Base-by-base conservation (phyloP, 2,888 invertebrate genomes). In the Nemotelus pantherinus region DNA sequence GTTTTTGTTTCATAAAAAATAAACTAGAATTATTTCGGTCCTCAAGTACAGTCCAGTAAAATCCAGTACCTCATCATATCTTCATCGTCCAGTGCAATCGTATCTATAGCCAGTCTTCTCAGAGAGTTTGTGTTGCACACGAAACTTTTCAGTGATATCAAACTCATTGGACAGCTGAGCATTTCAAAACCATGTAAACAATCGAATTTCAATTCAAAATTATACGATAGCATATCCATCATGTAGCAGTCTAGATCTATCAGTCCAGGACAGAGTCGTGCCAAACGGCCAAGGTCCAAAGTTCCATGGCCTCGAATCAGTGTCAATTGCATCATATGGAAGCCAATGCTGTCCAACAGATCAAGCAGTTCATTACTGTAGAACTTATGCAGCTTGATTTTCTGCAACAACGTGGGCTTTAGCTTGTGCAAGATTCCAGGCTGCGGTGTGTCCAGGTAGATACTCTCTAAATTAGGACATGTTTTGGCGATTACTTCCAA, bases 111-210 rank as follows among this genome's bases (percentile, higher is more conserved):
- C 57, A 92, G 88, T 50, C 93, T 85, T 81, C 90, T 91, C 81
- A 90, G 89, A 6, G 91, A 87, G 63, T 88, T 90, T 3, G 91
- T 90, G 76, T 89, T 89, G 70, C 90, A 91, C 85, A 93, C 89
- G 44, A 93, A 85, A 81, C 89, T 90, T 83, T 90, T 92, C 4
- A 93, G 63, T 0, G 86, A 86, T 78, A 89, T 89, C 0, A 88
- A 87, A 77, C 89, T 86, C 10, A 92, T 86, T 75, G 92, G 90
- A 70, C 92, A 91, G 83, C 92, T 91, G 41, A 92, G 88, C 72
- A 93, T 90, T 84, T 93, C 92, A 67, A 93, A 86, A 45, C 91
- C 91, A 81, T 92, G 90, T 79, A 93, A 84, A 82, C 89, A 90
- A 83, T 89, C 88, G 86, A 93, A 90, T 68, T 90, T 88, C 79